A percentile compares a stretch with the other conserved stretches of the same genome.
phyloP scores from a whole-genome alignment of 2,888 invertebrate genomes.

The Dioctria linearis region DNA sequence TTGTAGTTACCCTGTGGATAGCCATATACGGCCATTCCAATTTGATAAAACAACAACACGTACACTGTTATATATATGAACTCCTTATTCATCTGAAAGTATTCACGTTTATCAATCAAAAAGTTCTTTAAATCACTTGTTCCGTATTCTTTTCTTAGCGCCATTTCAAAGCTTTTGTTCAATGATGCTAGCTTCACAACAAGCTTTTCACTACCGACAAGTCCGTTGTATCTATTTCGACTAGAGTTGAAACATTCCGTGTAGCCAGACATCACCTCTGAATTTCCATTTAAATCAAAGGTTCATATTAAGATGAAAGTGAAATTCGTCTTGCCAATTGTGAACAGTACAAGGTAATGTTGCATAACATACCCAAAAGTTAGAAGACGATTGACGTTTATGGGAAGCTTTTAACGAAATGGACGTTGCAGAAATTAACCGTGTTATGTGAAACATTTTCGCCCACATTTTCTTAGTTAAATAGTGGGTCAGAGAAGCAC shows the following conservation, averaged over 20 bases:
- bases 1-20: slow-evolving; percentile 8
- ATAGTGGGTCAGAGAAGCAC: neutral
- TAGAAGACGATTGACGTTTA: neutral
- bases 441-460: neutral
- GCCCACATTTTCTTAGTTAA: neutral
- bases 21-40: neutral
- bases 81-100: neutral
- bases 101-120: neutral
- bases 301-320: slow-evolving; percentile 9
- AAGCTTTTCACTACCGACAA: neutral
- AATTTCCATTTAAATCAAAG: neutral
- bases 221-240: neutral
- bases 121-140: neutral
- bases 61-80: neutral
- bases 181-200: neutral
- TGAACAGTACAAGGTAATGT: neutral
- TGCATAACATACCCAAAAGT: slow-evolving; percentile 22
- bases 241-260: neutral
- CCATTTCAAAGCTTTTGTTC: neutral
- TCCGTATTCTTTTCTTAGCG: neutral
- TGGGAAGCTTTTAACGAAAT: neutral
- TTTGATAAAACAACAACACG: slow-evolving; percentile 11
- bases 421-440: neutral
- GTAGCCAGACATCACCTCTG: neutral
- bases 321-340: neutral